Evolutionary conservation across 53 echinoderm and acorn worm genomes (phyloP), one percentile per base, ranked within the genome.

Genomic region (Patiria pectinifera): DNA sequence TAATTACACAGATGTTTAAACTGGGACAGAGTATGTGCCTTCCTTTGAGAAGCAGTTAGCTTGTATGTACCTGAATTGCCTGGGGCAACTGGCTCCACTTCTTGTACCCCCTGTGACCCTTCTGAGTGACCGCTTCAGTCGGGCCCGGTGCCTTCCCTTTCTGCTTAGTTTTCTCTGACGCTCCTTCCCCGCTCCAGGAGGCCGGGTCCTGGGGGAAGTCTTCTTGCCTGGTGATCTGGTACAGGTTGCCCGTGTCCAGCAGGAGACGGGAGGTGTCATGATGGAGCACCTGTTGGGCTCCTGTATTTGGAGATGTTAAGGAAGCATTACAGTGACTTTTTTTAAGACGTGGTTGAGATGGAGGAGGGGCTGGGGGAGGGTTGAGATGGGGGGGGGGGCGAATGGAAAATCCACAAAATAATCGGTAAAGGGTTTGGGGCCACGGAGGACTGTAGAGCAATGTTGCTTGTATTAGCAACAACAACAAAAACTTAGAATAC

Each of bases 61-160:
- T 15, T 21, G 16, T 21, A 69, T 11, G 23, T 10, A 22, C 91
- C 94, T 97, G 92, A 72, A 97, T 53, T 8, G 97, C 93, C 85
- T 89, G 89, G 59, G 99, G 99, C n/a, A 96, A 83, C 69, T 95
- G 91, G 75, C 94, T 97, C 99, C 97, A 97, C 82, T 96, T 99
- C 75, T 91, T 96, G 84, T 94, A 93, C 44, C 97, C 97, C 59
- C 96, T 91, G 69, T 95, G 95, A 13, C 87, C 92, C 58, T 84
- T 79, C 46, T 89, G 88, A 8, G 86, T 91, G 53, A 25, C 82
- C 76, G 85, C 83, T 49, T 82, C 80, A 79, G 26, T 66, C 58
- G 69, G 53, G 53, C 79, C 92, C 83, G 58, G 84, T 82, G 83
- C 80, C 63, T 60, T 13, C 2, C 62, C 70, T 18, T 86, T 91